Evolutionary conservation across 1,140 invertebrate species (phyloP), one percentile per base, ranked within the genome.

Genomic region (Trichoplusia ni): DNA sequence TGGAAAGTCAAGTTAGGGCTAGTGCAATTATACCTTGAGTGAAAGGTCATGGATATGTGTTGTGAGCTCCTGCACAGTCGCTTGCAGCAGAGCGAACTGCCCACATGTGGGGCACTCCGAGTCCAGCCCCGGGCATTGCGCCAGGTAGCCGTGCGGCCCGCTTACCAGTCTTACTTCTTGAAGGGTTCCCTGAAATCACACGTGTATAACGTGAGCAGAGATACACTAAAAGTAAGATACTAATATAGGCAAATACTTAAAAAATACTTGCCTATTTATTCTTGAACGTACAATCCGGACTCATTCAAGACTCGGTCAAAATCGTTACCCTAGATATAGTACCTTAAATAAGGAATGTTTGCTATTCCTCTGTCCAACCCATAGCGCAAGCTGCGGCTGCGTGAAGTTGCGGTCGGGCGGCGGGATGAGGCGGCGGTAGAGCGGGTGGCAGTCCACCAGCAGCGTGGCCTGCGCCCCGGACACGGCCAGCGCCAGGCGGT

Each of bases 261-360:
- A n/a, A n/a, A n/a, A n/a, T n/a, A n/a, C n/a, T n/a, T n/a, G n/a
- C n/a, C n/a, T n/a, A n/a, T n/a, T n/a, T n/a, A n/a, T n/a, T n/a
- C n/a, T n/a, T n/a, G n/a, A n/a, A n/a, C n/a, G n/a, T n/a, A n/a
- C n/a, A n/a, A n/a, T n/a, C n/a, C n/a, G n/a, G n/a, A n/a, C n/a
- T n/a, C n/a, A n/a, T n/a, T n/a, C n/a, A n/a, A n/a, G n/a, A n/a
- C n/a, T n/a, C n/a, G n/a, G n/a, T n/a, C n/a, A n/a, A n/a, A n/a
- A n/a, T n/a, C n/a, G n/a, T n/a, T n/a, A n/a, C n/a, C n/a, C n/a
- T n/a, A n/a, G n/a, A n/a, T n/a, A n/a, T n/a, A n/a, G n/a, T 67
- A 97, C 97, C 95, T 97, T 97, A 91, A 97, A 98, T 73, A 95
- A 92, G 85, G 95, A 97, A 91, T 97, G 95, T 79, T 94, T 95